Percentiles rank a stretch among this genome's conserved stretches.
These are phyloP conservation scores for Cepphus grylle DNA, from an alignment of 2,113 vertebrate genomes.

Conservation along the genomic window DNA sequence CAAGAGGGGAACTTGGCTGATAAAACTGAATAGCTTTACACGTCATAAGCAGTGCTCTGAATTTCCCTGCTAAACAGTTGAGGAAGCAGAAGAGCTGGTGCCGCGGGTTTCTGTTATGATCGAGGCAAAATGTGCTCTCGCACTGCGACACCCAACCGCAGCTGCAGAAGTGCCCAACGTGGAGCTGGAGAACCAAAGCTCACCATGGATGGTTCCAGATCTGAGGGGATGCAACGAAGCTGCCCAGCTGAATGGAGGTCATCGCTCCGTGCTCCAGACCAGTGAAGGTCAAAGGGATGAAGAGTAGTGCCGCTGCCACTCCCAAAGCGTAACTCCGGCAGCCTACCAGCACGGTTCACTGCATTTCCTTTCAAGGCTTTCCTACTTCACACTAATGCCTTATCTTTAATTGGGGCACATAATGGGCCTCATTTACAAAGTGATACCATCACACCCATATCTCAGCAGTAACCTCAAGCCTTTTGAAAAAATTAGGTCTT, in stretches of 20 bases:
- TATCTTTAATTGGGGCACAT: background rate
- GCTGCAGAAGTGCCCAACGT: rapidly evolving
- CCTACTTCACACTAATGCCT: background rate
- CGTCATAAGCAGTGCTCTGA: background rate
- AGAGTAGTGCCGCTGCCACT: rapidly evolving
- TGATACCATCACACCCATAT: background rate
- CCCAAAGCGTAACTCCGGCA: background rate
- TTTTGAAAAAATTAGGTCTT: background rate
- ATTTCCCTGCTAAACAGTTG: background rate
- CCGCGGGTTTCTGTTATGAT: rapidly evolving
- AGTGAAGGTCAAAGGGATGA: background rate
- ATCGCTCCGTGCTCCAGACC: background rate
- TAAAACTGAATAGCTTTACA: background rate
- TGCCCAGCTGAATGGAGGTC: background rate
- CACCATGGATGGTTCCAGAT: background rate
- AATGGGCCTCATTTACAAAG: background rate
- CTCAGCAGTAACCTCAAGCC: background rate
- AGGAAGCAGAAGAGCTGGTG: background rate
- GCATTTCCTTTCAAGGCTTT: background rate
- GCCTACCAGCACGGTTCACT: background rate
- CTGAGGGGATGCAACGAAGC: background rate
- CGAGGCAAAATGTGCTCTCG: rapidly evolving
- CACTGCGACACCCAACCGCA: background rate
- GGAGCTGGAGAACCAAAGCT: background rate
- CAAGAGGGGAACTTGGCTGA: background rate